Percentiles rank a stretch among this genome's conserved stretches.
phyloP scores from a whole-genome alignment of 1,140 invertebrate species.

The Penaeus vannamei region DNA sequence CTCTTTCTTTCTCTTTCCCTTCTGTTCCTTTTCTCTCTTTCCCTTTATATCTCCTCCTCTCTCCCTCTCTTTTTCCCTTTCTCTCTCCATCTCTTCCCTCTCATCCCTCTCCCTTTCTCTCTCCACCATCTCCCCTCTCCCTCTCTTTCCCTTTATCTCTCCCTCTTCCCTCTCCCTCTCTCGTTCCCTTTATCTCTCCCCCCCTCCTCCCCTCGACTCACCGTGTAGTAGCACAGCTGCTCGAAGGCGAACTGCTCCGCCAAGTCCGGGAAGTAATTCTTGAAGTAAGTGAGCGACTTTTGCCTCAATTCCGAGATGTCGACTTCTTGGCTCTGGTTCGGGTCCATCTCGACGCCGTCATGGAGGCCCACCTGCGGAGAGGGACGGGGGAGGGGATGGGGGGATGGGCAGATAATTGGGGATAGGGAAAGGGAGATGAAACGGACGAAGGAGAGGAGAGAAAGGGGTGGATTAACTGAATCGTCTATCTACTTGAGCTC shows the following conservation, averaged over 20 bases:
- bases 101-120: no score
- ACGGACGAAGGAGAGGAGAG: neutral
- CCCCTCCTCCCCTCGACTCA: neutral
- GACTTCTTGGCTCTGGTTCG: neutral
- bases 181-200: neutral
- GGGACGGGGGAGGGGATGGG: neutral
- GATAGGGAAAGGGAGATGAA: neutral
- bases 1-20: no score
- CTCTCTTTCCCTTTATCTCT: no score
- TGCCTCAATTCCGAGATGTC: slow-evolving; percentile 8
- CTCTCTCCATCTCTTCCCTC: no score
- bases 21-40: no score
- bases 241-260: neutral
- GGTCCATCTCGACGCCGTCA: neutral
- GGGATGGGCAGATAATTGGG: neutral
- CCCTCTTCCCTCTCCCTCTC: no score
- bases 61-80: no score
- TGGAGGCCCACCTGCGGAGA: neutral
- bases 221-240: slow-evolving; percentile 35
- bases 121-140: no score
- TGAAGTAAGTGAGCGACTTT: neutral
- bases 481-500: no score
- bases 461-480: no score
- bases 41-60: no score
- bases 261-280: slow-evolving; percentile 8